Conservation (phyloP, 2,797 vertebrate species). For the Sylvilagus floridanus region DNA sequence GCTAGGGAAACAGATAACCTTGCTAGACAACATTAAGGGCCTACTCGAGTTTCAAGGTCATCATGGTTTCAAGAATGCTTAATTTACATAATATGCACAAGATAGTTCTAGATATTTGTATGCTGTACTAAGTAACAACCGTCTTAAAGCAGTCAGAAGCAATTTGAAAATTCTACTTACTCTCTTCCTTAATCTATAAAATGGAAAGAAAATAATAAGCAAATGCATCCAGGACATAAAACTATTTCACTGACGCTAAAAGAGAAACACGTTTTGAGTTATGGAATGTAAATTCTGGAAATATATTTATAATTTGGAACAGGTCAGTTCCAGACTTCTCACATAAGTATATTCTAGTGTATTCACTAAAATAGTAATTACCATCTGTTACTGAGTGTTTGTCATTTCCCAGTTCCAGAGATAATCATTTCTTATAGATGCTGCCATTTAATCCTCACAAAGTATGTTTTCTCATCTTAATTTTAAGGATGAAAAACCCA, state of each 20-base stretch:
- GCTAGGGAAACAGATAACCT: background rate
- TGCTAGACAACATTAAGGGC: background rate
- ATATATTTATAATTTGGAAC: conserved; percentile 49
- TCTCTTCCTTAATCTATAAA: conserved; percentile 48
- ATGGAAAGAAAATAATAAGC: conserved; percentile 64
- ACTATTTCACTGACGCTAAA: conserved; percentile 48
- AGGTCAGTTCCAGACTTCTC: conserved; percentile 32
- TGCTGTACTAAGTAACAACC: conserved; percentile 17
- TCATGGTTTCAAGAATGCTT: background rate
- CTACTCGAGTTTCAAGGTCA: background rate
- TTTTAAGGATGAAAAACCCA: conserved; percentile 29
- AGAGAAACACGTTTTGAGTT: conserved; percentile 48
- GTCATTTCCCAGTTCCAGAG: background rate
- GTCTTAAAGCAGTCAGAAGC: conserved; percentile 38
- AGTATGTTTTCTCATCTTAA: background rate
- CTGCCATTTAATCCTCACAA: background rate
- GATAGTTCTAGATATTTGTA: conserved; percentile 21
- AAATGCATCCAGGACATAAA: conserved; percentile 46
- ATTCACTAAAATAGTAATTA: conserved; percentile 8
- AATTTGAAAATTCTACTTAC: conserved; percentile 46
- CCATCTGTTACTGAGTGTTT: background rate
- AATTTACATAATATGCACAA: background rate
- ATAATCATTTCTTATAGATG: background rate
- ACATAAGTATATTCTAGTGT: conserved; percentile 29
- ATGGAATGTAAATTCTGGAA: conserved; percentile 34